These are phyloP conservation scores for Polypterus senegalus DNA, from an alignment of 2,113 vertebrate species.

Conservation along the genomic window DNA sequence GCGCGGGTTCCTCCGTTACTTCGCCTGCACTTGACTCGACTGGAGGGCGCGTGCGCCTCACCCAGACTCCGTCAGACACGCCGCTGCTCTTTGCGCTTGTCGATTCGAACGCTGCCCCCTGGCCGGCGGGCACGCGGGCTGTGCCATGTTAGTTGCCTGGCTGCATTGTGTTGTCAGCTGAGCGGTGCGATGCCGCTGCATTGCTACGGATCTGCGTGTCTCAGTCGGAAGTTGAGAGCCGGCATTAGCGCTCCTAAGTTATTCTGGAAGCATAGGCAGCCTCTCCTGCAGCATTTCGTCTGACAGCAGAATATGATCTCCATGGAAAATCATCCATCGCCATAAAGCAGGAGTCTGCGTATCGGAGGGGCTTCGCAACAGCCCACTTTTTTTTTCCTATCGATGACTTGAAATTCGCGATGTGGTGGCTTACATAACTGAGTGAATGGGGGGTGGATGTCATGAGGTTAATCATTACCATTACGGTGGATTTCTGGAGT, in stretches of 20 bases:
- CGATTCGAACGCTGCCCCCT: too few relatives aligned
- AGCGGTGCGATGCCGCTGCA: too few relatives aligned
- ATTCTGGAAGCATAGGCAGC: constrained; percentile 10
- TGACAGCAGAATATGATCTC: constrained; percentile 5
- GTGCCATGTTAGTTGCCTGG: too few relatives aligned
- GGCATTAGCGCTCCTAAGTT: constrained; percentile 1
- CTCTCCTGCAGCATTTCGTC: constrained; percentile 10
- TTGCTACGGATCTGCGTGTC: too few relatives aligned
- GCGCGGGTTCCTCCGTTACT: too few relatives aligned
- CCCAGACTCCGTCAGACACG: too few relatives aligned
- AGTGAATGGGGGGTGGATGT: constrained; percentile 31
- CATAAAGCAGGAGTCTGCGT: neutral
- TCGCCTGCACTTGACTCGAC: too few relatives aligned
- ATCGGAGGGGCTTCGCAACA: constrained; percentile 16
- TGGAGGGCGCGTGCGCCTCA: too few relatives aligned
- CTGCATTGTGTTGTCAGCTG: too few relatives aligned
- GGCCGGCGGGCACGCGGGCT: too few relatives aligned
- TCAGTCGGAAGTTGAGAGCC: too few relatives aligned
- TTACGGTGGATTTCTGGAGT: constrained; percentile 25
- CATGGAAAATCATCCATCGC: constrained; percentile 6
- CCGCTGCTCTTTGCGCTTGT: too few relatives aligned
- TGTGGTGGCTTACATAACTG: constrained; percentile 23
- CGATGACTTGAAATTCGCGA: constrained; percentile 2
- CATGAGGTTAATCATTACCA: constrained; percentile 32
- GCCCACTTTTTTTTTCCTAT: neutral